Evolutionary conservation across 2,888 invertebrate species (phyloP).

Genomic region (Maniola hyperantus): DNA sequence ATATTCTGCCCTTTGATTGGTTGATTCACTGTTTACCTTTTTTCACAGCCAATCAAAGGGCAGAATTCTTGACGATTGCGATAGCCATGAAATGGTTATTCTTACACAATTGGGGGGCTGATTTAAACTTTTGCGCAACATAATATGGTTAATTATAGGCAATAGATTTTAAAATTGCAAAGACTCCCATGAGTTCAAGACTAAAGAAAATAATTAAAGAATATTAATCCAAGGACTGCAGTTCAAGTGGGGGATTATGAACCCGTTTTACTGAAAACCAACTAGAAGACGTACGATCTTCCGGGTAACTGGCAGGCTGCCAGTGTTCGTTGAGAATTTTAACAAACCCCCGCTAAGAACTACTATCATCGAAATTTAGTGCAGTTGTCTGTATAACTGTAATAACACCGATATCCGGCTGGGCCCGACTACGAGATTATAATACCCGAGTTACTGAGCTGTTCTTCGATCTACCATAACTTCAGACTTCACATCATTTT

Average conservation of each 20-base stretch:
- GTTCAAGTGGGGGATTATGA: slow-evolving; percentile 2
- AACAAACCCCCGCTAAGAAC: slow-evolving; percentile 11
- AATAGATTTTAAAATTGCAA: too few species aligned
- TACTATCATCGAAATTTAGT: slow-evolving; percentile 14
- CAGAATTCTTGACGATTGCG: too few species aligned
- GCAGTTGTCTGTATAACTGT: slow-evolving; percentile 14
- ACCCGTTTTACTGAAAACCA: slow-evolving; percentile 4
- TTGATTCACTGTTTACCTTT: too few species aligned
- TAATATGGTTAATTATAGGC: too few species aligned
- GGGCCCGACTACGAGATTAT: not conserved
- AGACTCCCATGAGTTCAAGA: not conserved
- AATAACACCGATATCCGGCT: slow-evolving; percentile 20
- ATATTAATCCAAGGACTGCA: not conserved
- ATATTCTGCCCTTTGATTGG: too few species aligned
- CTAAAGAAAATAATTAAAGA: not conserved
- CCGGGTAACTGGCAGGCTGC: slow-evolving; percentile 12
- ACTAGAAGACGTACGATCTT: not conserved
- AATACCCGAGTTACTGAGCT: slow-evolving; percentile 3
- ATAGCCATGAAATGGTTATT: too few species aligned
- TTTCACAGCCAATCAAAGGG: too few species aligned
- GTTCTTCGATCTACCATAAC: not conserved
- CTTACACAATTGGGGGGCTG: too few species aligned
- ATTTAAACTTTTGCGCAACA: too few species aligned
- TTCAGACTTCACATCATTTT: not conserved
- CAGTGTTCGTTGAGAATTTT: slow-evolving; percentile 13